Evolutionary conservation across 2,797 vertebrate genomes (phyloP).

Genomic region (Apogon hyalosoma): DNA sequence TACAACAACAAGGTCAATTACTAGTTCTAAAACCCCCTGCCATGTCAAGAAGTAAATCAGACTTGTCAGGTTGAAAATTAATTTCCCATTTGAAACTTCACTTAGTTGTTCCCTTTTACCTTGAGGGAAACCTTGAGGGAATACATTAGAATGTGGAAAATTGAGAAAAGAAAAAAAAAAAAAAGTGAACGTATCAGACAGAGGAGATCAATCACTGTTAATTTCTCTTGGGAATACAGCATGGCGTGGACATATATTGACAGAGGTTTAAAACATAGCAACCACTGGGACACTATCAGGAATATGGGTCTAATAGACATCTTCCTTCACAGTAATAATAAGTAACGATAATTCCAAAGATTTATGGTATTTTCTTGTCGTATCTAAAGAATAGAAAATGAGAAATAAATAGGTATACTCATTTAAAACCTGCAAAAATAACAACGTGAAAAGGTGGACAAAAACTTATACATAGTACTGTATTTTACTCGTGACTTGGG

Average conservation of each 20-base stretch:
- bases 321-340: conserved; percentile 13
- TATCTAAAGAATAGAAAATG: too few relatives aligned
- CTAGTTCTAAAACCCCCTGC: conserved; percentile 19
- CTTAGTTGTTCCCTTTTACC: conserved; percentile 45
- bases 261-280: conserved; percentile 10
- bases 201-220: conserved; percentile 56
- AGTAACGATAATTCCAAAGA: conserved; percentile 13
- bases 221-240: conserved; percentile 55
- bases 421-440: too few relatives aligned
- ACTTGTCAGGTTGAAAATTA: conserved; percentile 39
- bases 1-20: conserved; percentile 50
- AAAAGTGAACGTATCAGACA: conserved; percentile 30
- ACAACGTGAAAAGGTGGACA: too few relatives aligned
- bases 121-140: conserved; percentile 18
- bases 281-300: background rate
- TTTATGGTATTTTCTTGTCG: too few relatives aligned
- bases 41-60: conserved; percentile 35
- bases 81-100: conserved; percentile 48
- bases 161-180: background rate
- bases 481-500: too few relatives aligned
- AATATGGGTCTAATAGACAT: background rate
- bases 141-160: conserved; percentile 41
- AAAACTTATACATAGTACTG: too few relatives aligned
- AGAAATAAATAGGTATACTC: too few relatives aligned
- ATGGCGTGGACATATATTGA: conserved; percentile 22